Evolutionary conservation across 2,888 invertebrate genomes (phyloP), one percentile per base, ranked within the genome.

Genomic region (Odontocolon sp.): DNA sequence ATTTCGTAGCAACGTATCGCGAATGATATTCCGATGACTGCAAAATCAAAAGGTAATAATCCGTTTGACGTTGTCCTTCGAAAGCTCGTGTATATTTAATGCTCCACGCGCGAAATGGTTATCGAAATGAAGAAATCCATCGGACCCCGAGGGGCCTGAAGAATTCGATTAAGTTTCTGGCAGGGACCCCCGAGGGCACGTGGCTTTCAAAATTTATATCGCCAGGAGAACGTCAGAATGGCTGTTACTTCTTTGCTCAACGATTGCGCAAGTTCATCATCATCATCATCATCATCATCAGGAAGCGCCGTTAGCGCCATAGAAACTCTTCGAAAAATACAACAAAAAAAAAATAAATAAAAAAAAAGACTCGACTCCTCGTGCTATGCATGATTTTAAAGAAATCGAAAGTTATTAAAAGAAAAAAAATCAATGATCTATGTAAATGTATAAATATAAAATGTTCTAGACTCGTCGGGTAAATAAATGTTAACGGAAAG

Each of bases 351-450:
- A 26, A 42, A 16, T 16, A 50, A 50, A 47, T 26, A 4, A 56
- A 31, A 50, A 31, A 47, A 71, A 71, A 1, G 9, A 16, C 28
- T 14, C 9, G 23, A 9, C n/a, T 52, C 69, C 57, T 26, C 33
- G 45, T 59, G 73, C 77, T 45, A 66, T 8, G 1, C n/a, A 16
- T 56, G 42, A 74, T 66, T 77, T 77, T 70, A 59, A 18, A 28
- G 23, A 69, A 77, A 74, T 61, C 36, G 69, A 74, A 52, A 54
- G 45, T 4, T 21, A n/a, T 45, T 23, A 11, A 23, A 3, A 8
- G 3, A 6, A 14, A 45, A n/a, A 38, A 3, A 38, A 16, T 6
- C 23, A 23, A 16, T 38, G 4, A 38, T 38, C n/a, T 38, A 38
- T 14, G n/a, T 38, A n/a, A 4, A 14, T 2, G 2, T 3, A 14